A percentile compares a stretch with the other conserved stretches of the same genome.
Conservation (phyloP, 2,888 invertebrate species). For the Julus scanicus region DNA sequence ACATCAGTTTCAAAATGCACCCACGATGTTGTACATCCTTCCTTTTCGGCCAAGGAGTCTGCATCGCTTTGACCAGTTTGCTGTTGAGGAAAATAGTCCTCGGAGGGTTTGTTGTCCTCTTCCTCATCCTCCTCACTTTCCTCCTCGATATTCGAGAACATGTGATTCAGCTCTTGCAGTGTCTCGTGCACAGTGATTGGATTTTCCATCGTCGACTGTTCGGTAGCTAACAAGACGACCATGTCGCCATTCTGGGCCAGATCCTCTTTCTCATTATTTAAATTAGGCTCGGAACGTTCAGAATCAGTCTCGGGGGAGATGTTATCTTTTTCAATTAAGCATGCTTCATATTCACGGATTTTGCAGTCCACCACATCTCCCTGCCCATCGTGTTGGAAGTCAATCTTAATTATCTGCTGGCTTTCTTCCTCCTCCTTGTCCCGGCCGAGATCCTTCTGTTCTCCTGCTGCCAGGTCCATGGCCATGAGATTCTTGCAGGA, state of each 20-base stretch:
- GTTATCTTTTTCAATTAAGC: background rate
- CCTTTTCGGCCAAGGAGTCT: conserved; percentile 57
- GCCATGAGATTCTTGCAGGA: conserved; percentile 67
- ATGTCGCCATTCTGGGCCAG: background rate
- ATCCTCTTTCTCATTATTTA: background rate
- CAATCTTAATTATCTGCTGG: conserved; percentile 37
- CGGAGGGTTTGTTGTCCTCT: background rate
- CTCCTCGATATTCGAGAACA: conserved; percentile 38
- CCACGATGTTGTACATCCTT: conserved; percentile 78
- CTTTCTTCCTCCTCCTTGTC: conserved; percentile 31
- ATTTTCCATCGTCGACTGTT: background rate
- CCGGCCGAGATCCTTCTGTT: background rate
- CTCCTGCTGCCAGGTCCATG: conserved; percentile 31
- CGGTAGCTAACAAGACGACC: background rate
- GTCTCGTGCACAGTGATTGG: conserved; percentile 44
- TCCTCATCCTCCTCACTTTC: background rate
- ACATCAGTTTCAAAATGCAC: conserved; percentile 81
- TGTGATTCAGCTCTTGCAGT: conserved; percentile 48
- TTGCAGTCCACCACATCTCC: conserved; percentile 11
- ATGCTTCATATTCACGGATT: background rate
- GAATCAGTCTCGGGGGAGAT: background rate
- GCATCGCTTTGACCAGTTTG: background rate
- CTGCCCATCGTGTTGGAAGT: background rate
- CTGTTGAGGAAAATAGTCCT: background rate
- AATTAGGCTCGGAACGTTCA: background rate